Conservation (phyloP, 2,888 invertebrate species). For the Heliconius hortense region DNA sequence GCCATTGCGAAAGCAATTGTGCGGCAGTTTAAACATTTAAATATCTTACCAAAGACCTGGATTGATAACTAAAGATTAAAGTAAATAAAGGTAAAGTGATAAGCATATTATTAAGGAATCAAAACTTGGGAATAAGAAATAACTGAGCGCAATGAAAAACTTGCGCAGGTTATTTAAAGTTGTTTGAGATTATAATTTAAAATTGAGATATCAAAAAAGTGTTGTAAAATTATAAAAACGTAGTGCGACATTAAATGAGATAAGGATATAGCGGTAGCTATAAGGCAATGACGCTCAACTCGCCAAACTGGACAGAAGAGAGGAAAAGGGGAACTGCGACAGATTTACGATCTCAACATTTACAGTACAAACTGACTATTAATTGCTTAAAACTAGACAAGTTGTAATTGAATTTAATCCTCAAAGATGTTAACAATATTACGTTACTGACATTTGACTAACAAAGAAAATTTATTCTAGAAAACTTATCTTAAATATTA, state of each 20-base stretch:
- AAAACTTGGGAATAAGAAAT: not conserved
- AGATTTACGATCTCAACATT: not conserved
- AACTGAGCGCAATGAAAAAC: no score
- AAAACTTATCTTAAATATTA: not conserved
- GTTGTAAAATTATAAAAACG: not conserved
- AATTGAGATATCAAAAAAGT: not conserved
- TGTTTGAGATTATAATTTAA: not conserved
- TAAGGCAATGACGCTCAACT: not conserved
- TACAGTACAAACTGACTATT: not conserved
- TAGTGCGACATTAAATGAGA: not conserved
- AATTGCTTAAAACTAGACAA: not conserved
- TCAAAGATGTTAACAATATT: not conserved
- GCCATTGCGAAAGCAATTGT: constrained; percentile 4
- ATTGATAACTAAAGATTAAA: no score
- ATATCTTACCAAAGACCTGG: not conserved
- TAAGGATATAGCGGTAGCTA: constrained; percentile 8
- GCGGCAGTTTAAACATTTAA: not conserved
- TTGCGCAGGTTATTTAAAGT: not conserved
- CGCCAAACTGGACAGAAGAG: not conserved
- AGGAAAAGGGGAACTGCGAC: not conserved
- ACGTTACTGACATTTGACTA: not conserved
- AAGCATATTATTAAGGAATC: no score
- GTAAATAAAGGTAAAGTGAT: no score
- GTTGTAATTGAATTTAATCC: not conserved
- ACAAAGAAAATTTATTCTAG: not conserved